Evolutionary conservation across 2,113 vertebrate species (phyloP).

Genomic region (Brienomyrus brachyistius): DNA sequence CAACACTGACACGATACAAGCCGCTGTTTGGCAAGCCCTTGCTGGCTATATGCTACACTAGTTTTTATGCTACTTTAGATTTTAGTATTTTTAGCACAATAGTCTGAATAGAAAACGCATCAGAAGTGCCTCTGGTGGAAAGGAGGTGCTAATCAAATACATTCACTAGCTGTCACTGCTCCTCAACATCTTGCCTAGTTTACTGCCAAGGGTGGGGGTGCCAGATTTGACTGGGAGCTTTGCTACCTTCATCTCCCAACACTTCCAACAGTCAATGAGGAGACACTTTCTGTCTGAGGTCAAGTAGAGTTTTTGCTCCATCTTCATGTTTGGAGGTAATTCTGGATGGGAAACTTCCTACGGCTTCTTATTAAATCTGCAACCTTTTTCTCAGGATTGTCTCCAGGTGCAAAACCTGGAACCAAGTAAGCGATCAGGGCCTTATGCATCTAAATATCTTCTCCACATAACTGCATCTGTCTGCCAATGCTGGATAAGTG

Average conservation of each 20-base stretch:
- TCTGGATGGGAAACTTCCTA: slow-evolving; percentile 1
- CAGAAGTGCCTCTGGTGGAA: background rate
- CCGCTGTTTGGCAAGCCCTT: background rate
- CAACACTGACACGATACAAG: background rate
- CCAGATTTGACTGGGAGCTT: background rate
- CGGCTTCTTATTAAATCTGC: background rate
- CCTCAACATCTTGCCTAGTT: background rate
- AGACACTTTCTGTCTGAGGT: background rate
- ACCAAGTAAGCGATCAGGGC: background rate
- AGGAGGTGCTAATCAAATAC: background rate
- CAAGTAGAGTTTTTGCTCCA: background rate
- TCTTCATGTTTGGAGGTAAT: background rate
- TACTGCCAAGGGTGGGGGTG: background rate
- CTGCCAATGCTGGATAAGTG: background rate
- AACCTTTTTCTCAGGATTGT: slow-evolving; percentile 9
- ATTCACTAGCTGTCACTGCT: background rate
- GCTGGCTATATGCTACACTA: background rate
- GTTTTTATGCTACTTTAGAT: background rate
- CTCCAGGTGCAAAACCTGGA: slow-evolving; percentile 21
- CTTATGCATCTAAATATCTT: background rate
- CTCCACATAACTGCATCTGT: background rate
- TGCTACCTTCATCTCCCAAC: background rate
- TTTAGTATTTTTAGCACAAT: background rate
- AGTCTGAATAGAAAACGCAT: background rate
- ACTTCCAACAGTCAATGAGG: background rate